Base-by-base conservation (phyloP, 2,113 vertebrate genomes). In the Peucedramus taeniatus region DNA sequence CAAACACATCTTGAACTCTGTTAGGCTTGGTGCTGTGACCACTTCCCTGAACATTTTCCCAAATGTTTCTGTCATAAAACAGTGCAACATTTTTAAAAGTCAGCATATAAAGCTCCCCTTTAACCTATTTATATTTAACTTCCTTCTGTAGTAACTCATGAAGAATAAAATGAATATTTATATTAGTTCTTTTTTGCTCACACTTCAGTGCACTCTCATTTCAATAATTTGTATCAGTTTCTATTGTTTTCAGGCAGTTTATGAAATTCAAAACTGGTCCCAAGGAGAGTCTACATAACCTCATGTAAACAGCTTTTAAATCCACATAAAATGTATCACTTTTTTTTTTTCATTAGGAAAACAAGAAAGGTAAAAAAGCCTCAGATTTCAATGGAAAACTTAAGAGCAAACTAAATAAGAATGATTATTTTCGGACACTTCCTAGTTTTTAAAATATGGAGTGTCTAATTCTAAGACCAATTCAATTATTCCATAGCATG, bases 161-260 rank as follows among this genome's bases (percentile, higher is more conserved):
- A 80, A 92, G 60, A 81, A 40, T 64, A 54, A 56, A 80, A 69
- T 85, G 1, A 90, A 92, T 80, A 92, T 89, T 94, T 78, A 83
- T 83, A 21, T 42, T 57, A 8, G 15, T 30, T 76, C 23, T 61
- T 83, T 80, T 71, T 80, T 88, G 15, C 11, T 63, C 69, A 66
- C n/a, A 83, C 63, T 57, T 88, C 79, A 80, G 13, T 69, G 15
- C 40, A 68, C 3, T 94, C 47, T 66, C 11, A 91, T 56, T 72
- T 94, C 83, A 88, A 39, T 86, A 90, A 77, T 93, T 90, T 93
- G 4, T 83, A 86, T 86, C 19, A 77, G n/a, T 96, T 95, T 89
- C 44, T 13, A 22, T 72, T 87, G 56, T 71, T 86, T 72, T 87
- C 22, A 74, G 60, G 22, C 24, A 90, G 33, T 64, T 92, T 45